Base-by-base conservation (phyloP, 30 jellyfish, hydroid and myxozoan species). In the Aurelia aurita complex sp. Pacific region DNA sequence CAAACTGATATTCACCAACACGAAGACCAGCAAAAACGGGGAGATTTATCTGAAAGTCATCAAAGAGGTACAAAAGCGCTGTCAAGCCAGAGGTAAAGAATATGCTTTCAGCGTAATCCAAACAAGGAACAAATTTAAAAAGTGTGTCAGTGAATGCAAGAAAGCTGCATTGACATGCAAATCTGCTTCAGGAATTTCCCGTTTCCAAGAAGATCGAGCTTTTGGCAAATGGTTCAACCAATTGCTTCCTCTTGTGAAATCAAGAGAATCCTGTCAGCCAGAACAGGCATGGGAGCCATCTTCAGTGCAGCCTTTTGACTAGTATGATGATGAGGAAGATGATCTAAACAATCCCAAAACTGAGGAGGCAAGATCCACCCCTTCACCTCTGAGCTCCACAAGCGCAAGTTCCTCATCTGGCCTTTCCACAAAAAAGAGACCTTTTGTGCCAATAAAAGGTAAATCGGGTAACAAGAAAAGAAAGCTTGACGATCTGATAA, bases 161-260 rank as follows among this genome's bases (percentile, higher is more conserved):
- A 71, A 83, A 52, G 92, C 86, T 17, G 92, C 92, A 15, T 29
- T 83, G 92, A 29, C 73, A 38, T 66, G 71, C 64, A 83, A 83
- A 64, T 70, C 92, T 83, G 92, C 87, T 33, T 66, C 80, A 43
- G 86, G 87, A 32, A 83, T 83, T 13, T 60, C 53, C 63, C 43
- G 91, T 54, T 23, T 23, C 29, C 29, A 23, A 23, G 29, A 23
- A 23, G 29, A 23, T 23, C 29, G 29, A 23, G 29, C 29, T 23
- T 23, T 23, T 23, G 29, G 29, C 29, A 23, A 23, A 23, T 23
- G 29, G 29, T 23, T 23, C 0, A 23, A 23, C 29, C 29, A 23
- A 23, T 23, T 23, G 29, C 29, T 23, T 23, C 29, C 29, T 23
- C 29, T 23, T 23, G 29, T 23, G 29, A 23, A 23, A 23, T 23